phyloP scores from a whole-genome alignment of 2,888 invertebrate genomes.

The Laspeyria flexula region DNA sequence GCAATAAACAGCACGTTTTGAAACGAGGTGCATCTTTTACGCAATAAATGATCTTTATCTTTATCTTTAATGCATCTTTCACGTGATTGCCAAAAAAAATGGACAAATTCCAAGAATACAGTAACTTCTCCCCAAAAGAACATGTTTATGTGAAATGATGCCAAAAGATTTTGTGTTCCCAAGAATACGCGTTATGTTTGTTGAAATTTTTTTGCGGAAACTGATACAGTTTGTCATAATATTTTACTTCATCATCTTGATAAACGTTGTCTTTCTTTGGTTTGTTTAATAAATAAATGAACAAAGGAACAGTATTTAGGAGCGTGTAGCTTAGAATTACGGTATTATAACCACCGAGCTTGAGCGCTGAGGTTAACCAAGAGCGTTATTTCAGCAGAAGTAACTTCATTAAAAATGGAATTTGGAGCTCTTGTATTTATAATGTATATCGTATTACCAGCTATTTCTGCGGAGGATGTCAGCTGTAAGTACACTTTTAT shows the following conservation, averaged over 20 bases:
- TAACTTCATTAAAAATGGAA: conserved; percentile 57
- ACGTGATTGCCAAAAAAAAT: too few species aligned
- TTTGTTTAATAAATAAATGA: conserved; percentile 73
- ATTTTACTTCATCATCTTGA: conserved; percentile 57
- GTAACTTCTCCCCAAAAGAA: too few species aligned
- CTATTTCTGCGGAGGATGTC: conserved; percentile 69
- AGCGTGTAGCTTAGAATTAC: conserved; percentile 16
- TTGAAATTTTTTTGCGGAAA: conserved; percentile 58
- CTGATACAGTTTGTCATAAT: conserved; percentile 58
- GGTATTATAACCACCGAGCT: conserved; percentile 27
- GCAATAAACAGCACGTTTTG: too few species aligned
- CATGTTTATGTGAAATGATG: background rate
- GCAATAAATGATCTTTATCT: too few species aligned
- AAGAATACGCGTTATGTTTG: conserved; percentile 45
- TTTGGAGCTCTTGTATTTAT: conserved; percentile 54
- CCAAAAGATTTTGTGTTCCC: too few species aligned
- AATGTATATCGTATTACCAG: conserved; percentile 55
- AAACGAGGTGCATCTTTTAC: too few species aligned
- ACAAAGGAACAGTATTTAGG: conserved; percentile 65
- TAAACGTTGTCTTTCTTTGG: conserved; percentile 55
- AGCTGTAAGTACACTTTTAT: conserved; percentile 68
- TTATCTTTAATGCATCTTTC: too few species aligned
- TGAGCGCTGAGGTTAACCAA: conserved; percentile 2
- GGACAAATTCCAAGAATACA: too few species aligned
- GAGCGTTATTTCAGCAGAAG: conserved; percentile 31